Evolutionary conservation across 2,113 vertebrate species (phyloP).

Genomic region (Progne subis): DNA sequence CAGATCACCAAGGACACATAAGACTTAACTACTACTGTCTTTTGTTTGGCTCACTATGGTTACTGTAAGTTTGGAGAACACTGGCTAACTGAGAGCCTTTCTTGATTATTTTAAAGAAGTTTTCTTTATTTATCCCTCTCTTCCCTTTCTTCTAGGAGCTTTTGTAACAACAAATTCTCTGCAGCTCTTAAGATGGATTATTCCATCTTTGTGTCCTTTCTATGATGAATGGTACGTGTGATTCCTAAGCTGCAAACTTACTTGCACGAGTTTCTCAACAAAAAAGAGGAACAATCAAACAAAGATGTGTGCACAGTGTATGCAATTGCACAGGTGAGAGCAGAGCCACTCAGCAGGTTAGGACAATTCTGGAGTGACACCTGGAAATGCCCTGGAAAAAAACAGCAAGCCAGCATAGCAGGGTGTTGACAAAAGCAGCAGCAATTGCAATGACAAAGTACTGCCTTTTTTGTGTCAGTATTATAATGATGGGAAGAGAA

Average conservation of each 20-base stretch:
- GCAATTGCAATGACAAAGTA: neutral
- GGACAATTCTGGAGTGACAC: neutral
- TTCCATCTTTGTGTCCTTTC: slow-evolving; percentile 8
- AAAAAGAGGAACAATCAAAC: neutral
- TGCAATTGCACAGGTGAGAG: neutral
- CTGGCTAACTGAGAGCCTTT: slow-evolving; percentile 33
- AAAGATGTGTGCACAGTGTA: neutral
- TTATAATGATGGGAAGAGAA: neutral
- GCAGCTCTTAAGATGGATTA: slow-evolving; percentile 36
- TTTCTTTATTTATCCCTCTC: slow-evolving; percentile 34
- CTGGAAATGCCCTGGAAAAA: neutral
- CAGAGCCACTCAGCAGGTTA: neutral
- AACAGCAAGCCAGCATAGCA: neutral
- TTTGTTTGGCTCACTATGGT: slow-evolving; percentile 60
- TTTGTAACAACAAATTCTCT: slow-evolving; percentile 35
- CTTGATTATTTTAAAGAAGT: slow-evolving; percentile 29
- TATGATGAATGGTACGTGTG: neutral
- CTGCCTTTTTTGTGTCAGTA: neutral
- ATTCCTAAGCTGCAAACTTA: neutral
- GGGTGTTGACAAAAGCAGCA: neutral
- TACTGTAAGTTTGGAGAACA: slow-evolving; percentile 47
- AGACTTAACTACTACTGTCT: slow-evolving; percentile 50
- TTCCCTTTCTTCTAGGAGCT: neutral
- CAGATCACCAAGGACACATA: slow-evolving; percentile 64
- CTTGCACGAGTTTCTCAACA: neutral